Conservation (phyloP, 2,797 vertebrate species). For the Orientallactaga sibirica region DNA sequence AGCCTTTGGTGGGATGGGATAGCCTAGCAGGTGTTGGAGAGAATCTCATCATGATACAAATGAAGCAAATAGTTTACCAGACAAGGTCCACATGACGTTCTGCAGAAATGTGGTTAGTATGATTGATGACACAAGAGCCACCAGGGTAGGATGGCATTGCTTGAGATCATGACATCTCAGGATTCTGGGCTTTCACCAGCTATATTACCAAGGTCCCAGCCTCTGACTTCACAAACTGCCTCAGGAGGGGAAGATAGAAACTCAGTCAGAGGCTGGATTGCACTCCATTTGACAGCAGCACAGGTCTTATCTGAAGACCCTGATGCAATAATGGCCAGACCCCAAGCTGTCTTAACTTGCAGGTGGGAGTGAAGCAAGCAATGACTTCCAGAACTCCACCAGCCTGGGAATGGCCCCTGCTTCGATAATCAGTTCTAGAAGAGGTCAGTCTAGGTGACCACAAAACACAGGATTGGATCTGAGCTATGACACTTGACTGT, state of each 20-base stretch:
- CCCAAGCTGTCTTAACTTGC: slow-evolving; percentile 96
- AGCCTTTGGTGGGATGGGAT: too few relatives aligned
- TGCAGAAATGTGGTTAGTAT: slow-evolving; percentile 88
- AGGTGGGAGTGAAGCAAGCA: slow-evolving; percentile 88
- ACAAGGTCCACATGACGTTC: too few relatives aligned
- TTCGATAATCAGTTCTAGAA: slow-evolving; percentile 90
- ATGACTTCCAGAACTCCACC: slow-evolving; percentile 90
- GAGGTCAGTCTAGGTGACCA: slow-evolving; percentile 92
- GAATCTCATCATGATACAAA: too few relatives aligned
- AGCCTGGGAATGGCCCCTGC: slow-evolving; percentile 91
- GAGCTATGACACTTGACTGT: slow-evolving; percentile 89
- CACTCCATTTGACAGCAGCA: slow-evolving; percentile 92
- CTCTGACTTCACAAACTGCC: slow-evolving; percentile 91
- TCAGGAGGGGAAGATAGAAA: slow-evolving; percentile 93
- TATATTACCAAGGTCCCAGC: slow-evolving; percentile 96
- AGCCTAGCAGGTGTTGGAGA: too few relatives aligned
- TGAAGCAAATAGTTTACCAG: too few relatives aligned
- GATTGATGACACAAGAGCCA: slow-evolving; percentile 90
- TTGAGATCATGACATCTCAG: slow-evolving; percentile 92
- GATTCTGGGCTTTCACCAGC: slow-evolving; percentile 94
- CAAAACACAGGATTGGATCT: slow-evolving; percentile 86
- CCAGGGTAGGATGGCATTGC: slow-evolving; percentile 90
- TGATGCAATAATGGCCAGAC: slow-evolving; percentile 95
- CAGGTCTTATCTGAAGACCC: slow-evolving; percentile 93
- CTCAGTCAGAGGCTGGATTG: slow-evolving; percentile 91